Conservation (phyloP, 1,140 invertebrate species). For the Whitmania pigra region DNA sequence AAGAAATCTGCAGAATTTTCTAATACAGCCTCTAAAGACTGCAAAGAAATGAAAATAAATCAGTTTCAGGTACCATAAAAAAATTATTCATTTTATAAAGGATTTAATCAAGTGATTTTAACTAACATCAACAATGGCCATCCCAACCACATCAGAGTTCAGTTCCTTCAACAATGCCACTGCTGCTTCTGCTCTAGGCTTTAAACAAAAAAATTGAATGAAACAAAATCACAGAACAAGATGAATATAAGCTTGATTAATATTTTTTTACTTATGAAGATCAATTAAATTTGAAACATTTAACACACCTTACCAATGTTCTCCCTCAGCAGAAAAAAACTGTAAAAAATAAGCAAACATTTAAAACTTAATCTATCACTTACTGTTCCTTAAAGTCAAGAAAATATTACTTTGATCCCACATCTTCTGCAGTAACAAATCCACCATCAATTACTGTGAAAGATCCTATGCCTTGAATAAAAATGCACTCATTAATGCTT, state of each 20-base stretch:
- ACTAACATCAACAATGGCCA: slow-evolving; percentile 68
- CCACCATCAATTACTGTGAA: slow-evolving; percentile 88
- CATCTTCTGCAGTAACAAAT: slow-evolving; percentile 63
- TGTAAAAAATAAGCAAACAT: slow-evolving; percentile 41
- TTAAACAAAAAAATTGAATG: neutral
- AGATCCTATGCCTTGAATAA: slow-evolving; percentile 58
- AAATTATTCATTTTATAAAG: neutral
- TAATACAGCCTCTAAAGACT: slow-evolving; percentile 64
- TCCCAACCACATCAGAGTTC: slow-evolving; percentile 81
- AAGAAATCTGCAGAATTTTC: slow-evolving; percentile 77
- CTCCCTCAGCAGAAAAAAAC: slow-evolving; percentile 72
- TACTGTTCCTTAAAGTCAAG: neutral
- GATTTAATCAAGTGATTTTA: neutral
- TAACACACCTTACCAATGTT: slow-evolving; percentile 53
- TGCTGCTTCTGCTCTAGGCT: slow-evolving; percentile 66
- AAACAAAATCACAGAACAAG: too few species aligned
- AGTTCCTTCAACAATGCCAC: slow-evolving; percentile 72
- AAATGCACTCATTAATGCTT: slow-evolving; percentile 5
- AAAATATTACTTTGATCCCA: slow-evolving; percentile 67
- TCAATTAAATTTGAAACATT: neutral
- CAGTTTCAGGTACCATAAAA: neutral
- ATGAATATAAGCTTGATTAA: too few species aligned
- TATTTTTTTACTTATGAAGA: too few species aligned
- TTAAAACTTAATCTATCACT: neutral
- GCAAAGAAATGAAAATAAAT: slow-evolving; percentile 2